Conservation (phyloP, 2,888 invertebrate species). For the Phorcus lineatus region DNA sequence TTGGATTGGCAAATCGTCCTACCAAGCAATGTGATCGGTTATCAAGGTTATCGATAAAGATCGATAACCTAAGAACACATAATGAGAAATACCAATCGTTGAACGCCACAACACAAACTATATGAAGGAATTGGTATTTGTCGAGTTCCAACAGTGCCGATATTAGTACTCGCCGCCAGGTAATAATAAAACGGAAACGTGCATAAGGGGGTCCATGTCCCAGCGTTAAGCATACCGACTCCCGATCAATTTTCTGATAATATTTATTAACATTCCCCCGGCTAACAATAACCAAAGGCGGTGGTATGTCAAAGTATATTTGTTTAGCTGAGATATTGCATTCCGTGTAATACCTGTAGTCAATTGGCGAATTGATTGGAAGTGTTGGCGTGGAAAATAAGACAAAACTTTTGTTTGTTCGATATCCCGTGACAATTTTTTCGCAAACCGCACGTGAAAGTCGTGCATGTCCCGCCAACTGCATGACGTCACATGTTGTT, state of each 20-base stretch:
- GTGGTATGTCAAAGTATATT: constrained; percentile 14
- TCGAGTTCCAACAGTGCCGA: neutral
- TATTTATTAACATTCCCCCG: neutral
- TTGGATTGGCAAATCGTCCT: too few relatives aligned
- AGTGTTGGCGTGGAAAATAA: neutral
- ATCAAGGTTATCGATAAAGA: neutral
- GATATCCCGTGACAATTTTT: neutral
- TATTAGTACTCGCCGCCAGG: neutral
- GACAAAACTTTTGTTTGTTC: neutral
- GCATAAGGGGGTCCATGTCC: neutral
- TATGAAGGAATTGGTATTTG: neutral
- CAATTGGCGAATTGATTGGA: neutral
- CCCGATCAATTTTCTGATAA: neutral
- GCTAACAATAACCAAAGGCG: neutral
- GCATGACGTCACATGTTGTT: constrained; percentile 16
- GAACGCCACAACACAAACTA: too few relatives aligned
- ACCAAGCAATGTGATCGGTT: neutral
- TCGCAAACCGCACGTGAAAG: constrained; percentile 11
- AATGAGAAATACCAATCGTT: too few relatives aligned
- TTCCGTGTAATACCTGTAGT: constrained; percentile 19
- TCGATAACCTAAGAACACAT: neutral
- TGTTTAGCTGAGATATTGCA: constrained; percentile 17
- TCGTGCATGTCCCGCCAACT: neutral
- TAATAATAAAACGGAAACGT: neutral
- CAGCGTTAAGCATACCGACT: neutral